Evolutionary conservation across 2,113 vertebrate genomes (phyloP).

Genomic region (Sebastes fasciatus): DNA sequence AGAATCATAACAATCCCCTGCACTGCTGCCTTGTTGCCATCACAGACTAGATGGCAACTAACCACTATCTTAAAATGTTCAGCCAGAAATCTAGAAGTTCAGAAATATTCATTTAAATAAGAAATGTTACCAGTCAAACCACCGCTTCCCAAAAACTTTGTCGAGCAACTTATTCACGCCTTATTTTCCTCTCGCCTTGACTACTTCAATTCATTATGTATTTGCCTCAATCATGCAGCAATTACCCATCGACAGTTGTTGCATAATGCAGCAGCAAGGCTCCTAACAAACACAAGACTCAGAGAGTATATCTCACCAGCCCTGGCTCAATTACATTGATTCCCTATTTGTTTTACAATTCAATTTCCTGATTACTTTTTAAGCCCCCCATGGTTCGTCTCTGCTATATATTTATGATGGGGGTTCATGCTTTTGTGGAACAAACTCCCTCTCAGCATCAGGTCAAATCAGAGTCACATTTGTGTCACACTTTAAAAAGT

Average conservation of each 20-base stretch:
- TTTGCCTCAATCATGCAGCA: conserved; percentile 14
- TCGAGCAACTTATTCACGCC: neutral
- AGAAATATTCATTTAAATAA: neutral
- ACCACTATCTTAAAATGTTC: neutral
- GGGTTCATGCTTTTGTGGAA: neutral
- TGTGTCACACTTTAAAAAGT: neutral
- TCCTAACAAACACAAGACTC: neutral
- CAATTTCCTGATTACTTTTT: conserved; percentile 9
- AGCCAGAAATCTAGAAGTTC: neutral
- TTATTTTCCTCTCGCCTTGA: neutral
- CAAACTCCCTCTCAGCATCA: neutral
- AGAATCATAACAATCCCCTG: neutral
- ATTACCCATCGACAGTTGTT: neutral
- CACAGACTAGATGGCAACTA: neutral
- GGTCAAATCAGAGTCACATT: neutral
- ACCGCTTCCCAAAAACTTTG: neutral
- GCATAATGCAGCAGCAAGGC: conserved; percentile 7
- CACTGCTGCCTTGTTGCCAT: neutral
- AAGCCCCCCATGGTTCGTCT: neutral
- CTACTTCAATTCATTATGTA: neutral
- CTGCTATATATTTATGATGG: neutral
- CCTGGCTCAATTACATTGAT: neutral
- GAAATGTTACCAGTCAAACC: neutral
- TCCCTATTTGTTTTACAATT: conserved; percentile 28
- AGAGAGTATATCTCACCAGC: conserved; percentile 7